phyloP scores from a whole-genome alignment of 2,888 invertebrate genomes.

The Bedellia somnulentella region DNA sequence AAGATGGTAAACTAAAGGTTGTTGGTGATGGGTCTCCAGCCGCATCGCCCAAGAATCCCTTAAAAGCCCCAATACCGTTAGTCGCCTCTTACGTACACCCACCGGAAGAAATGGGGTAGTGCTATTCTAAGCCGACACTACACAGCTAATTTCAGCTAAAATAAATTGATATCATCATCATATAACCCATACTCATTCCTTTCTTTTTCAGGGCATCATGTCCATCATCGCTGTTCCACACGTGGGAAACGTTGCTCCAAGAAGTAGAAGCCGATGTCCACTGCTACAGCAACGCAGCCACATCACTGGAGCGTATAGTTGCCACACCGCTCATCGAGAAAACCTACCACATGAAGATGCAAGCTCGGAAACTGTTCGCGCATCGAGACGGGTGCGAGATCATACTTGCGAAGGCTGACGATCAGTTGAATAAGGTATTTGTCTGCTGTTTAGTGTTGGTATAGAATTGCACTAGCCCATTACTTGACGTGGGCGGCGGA shows the following conservation, averaged over 20 bases:
- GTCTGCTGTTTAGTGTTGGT: not conserved
- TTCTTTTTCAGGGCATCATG: conserved; percentile 67
- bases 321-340: conserved; percentile 82
- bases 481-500: too few relatives aligned
- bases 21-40: too few relatives aligned
- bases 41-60: too few relatives aligned
- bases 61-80: too few relatives aligned
- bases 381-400: conserved; percentile 90
- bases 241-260: conserved; percentile 88
- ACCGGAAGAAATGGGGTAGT: too few relatives aligned
- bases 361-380: conserved; percentile 86
- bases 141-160: too few relatives aligned
- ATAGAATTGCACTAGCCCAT: too few relatives aligned
- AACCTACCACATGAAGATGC: conserved; percentile 88
- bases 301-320: conserved; percentile 75
- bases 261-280: conserved; percentile 89
- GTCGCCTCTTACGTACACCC: too few relatives aligned
- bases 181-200: too few relatives aligned
- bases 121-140: too few relatives aligned
- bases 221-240: conserved; percentile 78
- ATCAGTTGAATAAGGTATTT: conserved; percentile 54
- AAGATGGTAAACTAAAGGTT: too few relatives aligned
- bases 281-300: conserved; percentile 82
- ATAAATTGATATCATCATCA: too few relatives aligned
- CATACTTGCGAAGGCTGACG: conserved; percentile 76